phyloP scores from a whole-genome alignment of 2,113 vertebrate genomes.

The Tympanuchus pallidicinctus region DNA sequence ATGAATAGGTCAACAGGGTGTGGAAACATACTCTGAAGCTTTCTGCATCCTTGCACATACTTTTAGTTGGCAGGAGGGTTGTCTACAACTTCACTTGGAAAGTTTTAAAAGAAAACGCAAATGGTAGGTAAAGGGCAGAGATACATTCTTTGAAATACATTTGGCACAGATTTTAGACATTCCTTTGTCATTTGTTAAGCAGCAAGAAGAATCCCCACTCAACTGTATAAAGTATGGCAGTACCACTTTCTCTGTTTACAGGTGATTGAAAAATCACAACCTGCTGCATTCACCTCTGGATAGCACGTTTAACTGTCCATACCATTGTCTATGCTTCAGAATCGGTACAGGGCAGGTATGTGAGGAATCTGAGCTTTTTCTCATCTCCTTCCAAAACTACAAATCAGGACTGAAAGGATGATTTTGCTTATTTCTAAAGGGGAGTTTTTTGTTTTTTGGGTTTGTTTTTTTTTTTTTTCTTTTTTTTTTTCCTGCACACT shows the following conservation, averaged over 20 bases:
- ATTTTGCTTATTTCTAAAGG: slow-evolving; percentile 26
- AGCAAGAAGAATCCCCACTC: neutral
- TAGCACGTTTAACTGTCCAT: neutral
- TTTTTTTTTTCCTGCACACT: neutral
- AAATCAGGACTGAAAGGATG: neutral
- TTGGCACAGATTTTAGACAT: slow-evolving; percentile 12
- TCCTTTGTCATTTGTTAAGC: neutral
- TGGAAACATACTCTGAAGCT: slow-evolving; percentile 62
- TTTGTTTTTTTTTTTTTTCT: neutral
- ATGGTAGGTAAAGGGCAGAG: slow-evolving; percentile 10
- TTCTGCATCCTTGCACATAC: slow-evolving; percentile 67
- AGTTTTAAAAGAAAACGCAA: slow-evolving; percentile 57
- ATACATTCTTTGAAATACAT: slow-evolving; percentile 1
- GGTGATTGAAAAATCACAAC: neutral
- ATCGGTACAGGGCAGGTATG: neutral
- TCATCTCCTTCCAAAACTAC: slow-evolving; percentile 19
- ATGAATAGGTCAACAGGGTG: slow-evolving; percentile 70
- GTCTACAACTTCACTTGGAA: slow-evolving; percentile 47
- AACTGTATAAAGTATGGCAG: neutral
- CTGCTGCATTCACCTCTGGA: neutral
- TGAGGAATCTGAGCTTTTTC: slow-evolving; percentile 26
- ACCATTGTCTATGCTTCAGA: slow-evolving; percentile 34
- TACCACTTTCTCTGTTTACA: neutral
- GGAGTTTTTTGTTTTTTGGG: neutral
- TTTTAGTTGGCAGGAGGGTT: slow-evolving; percentile 24